Evolutionary conservation across 2,888 invertebrate species (phyloP), one percentile per base, ranked within the genome.

Genomic region (Conomelus anceps): DNA sequence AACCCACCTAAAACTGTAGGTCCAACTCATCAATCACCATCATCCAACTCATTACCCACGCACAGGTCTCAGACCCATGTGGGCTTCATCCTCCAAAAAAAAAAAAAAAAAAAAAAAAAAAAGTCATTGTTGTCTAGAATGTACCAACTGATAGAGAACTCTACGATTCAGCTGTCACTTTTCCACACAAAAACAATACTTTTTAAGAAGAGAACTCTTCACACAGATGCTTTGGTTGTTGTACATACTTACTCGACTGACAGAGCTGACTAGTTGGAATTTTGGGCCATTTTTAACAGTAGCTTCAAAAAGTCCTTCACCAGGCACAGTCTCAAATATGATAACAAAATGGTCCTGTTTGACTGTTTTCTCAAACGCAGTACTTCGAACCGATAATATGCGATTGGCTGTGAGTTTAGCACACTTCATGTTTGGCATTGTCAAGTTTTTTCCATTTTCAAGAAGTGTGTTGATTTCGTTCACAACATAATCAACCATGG

Each of bases 271-370:
- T 7, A 96, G 91, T 90, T 93, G 92, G 89, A 95, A 94, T 23
- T 34, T 89, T 26, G 88, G 41, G 22, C 90, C 84, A 22, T 89
- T 90, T 23, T 88, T 87, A 0, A 97, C 94, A 0, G 96, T 96
- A 0, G 96, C 95, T 93, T 97, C 97, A 92, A 96, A 97, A 63
- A 95, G 93, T 0, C 95, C 95, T 90, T 95, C 94, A 6, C 96
- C 96, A 0, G 97, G 97, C 9, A 93, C 93, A n/a, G 96, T 95
- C 89, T 95, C 94, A 89, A 97, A 94, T 89, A 95, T 94, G n/a
- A 96, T 94, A n/a, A 97, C 95, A 92, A 96, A 95, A 92, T 95
- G 94, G 22, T 93, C 91, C 26, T 91, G 93, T 20, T 94, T 91
- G 90, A 93, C 88, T 26, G 89, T 91, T 11, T 93, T 93, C 91